Conservation (phyloP, 2,888 invertebrate genomes). For the Plebejus anna region DNA sequence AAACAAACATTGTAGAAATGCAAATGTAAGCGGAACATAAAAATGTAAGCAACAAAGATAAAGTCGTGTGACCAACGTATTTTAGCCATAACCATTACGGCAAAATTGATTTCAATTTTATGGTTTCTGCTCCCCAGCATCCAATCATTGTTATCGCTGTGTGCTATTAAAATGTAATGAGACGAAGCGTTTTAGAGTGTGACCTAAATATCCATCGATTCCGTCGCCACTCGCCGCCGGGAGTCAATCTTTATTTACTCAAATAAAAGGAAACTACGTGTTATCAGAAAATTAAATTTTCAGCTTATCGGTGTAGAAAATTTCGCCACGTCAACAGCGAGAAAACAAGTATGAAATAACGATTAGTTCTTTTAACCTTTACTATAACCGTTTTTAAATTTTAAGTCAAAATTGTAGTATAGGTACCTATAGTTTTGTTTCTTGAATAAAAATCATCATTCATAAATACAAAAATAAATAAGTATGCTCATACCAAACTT, state of each 20-base stretch:
- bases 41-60: constrained; percentile 49
- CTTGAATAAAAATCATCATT: too few relatives aligned
- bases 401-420: too few relatives aligned
- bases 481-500: too few relatives aligned
- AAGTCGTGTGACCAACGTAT: constrained; percentile 60
- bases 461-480: too few relatives aligned
- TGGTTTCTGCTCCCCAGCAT: constrained; percentile 76
- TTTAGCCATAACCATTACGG: constrained; percentile 75
- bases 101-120: constrained; percentile 79
- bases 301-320: neutral
- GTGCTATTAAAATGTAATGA: constrained; percentile 73
- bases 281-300: neutral
- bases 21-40: constrained; percentile 37
- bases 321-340: neutral
- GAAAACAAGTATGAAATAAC: neutral
- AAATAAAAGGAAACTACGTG: constrained; percentile 33
- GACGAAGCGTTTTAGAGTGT: constrained; percentile 59
- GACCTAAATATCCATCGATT: constrained; percentile 46
- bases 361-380: neutral
- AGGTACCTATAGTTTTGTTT: too few relatives aligned
- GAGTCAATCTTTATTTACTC: constrained; percentile 33
- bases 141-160: constrained; percentile 77
- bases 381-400: too few relatives aligned
- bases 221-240: constrained; percentile 33
- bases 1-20: constrained; percentile 12